Conservation (phyloP, 2,888 invertebrate genomes). For the Scaptomyza parva region DNA sequence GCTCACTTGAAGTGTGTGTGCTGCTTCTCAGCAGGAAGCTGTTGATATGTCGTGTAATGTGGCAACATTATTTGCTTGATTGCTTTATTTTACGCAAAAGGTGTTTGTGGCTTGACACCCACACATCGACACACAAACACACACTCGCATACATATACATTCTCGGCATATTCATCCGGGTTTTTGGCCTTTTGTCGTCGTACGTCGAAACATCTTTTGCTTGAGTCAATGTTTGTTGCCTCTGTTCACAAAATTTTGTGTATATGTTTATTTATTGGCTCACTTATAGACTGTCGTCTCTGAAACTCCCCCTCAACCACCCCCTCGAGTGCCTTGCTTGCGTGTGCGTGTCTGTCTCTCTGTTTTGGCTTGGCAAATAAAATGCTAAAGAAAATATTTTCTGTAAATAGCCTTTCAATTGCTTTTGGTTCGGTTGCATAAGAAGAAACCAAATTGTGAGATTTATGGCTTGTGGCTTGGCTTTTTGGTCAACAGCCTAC, state of each 20-base stretch:
- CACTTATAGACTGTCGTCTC: slow-evolving; percentile 55
- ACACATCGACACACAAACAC: slow-evolving; percentile 43
- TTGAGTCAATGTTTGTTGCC: slow-evolving; percentile 78
- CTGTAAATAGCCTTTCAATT: slow-evolving; percentile 69
- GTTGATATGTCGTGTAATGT: slow-evolving; percentile 78
- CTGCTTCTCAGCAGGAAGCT: slow-evolving; percentile 71
- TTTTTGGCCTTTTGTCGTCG: slow-evolving; percentile 16
- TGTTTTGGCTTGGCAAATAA: slow-evolving; percentile 57
- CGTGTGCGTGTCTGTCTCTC: slow-evolving; percentile 70
- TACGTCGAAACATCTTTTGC: slow-evolving; percentile 65
- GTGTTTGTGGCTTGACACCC: slow-evolving; percentile 80
- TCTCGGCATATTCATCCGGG: slow-evolving; percentile 36
- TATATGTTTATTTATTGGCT: slow-evolving; percentile 75
- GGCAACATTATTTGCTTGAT: slow-evolving; percentile 82
- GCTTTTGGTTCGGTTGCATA: slow-evolving; percentile 57
- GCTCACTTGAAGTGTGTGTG: slow-evolving; percentile 23
- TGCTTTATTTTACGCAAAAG: slow-evolving; percentile 81
- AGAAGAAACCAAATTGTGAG: slow-evolving; percentile 74
- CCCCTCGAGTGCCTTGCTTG: background rate
- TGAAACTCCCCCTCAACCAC: slow-evolving; percentile 1
- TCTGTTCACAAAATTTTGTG: slow-evolving; percentile 70
- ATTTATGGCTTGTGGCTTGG: slow-evolving; percentile 76
- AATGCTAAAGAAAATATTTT: slow-evolving; percentile 78
- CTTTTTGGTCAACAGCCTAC: slow-evolving; percentile 54
- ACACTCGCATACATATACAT: slow-evolving; percentile 10